phyloP scores from a whole-genome alignment of 1,140 invertebrate genomes.

The Heterodera carotae region DNA sequence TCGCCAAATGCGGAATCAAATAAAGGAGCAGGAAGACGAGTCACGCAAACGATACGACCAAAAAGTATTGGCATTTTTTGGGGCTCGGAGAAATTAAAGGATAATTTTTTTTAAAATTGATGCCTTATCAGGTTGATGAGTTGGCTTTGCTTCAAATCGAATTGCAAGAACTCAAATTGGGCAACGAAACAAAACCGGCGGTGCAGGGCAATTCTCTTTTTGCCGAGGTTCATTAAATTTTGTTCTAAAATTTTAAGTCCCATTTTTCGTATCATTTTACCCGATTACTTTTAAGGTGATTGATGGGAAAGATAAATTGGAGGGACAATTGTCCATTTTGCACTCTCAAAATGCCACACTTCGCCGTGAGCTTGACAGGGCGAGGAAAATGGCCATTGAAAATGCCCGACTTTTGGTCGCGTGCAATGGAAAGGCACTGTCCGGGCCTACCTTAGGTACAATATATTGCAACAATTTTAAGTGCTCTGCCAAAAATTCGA shows the following conservation, averaged over 20 bases:
- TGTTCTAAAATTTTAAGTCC: neutral
- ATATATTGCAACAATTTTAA: too few relatives aligned
- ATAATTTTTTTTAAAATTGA: neutral
- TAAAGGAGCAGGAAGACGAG: neutral
- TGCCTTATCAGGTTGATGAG: neutral
- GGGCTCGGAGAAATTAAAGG: too few relatives aligned
- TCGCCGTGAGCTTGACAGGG: neutral
- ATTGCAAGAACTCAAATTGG: neutral
- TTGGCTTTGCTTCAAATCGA: neutral
- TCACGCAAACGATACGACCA: neutral
- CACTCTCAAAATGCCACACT: slow-evolving; percentile 18
- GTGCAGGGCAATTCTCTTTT: slow-evolving; percentile 35
- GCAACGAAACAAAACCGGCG: slow-evolving; percentile 20
- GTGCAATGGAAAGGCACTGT: slow-evolving; percentile 14
- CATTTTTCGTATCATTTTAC: neutral
- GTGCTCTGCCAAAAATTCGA: too few relatives aligned
- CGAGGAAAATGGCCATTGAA: slow-evolving; percentile 20
- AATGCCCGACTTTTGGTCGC: slow-evolving; percentile 1
- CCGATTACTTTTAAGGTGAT: slow-evolving; percentile 23
- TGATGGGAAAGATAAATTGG: slow-evolving; percentile 30
- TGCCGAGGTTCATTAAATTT: slow-evolving; percentile 25
- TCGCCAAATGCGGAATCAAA: neutral
- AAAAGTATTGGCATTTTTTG: neutral
- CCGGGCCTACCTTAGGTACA: slow-evolving; percentile 31
- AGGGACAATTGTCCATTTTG: slow-evolving; percentile 26